Evolutionary conservation across 2,113 vertebrate genomes (phyloP).

Genomic region (Hippocampus comes): DNA sequence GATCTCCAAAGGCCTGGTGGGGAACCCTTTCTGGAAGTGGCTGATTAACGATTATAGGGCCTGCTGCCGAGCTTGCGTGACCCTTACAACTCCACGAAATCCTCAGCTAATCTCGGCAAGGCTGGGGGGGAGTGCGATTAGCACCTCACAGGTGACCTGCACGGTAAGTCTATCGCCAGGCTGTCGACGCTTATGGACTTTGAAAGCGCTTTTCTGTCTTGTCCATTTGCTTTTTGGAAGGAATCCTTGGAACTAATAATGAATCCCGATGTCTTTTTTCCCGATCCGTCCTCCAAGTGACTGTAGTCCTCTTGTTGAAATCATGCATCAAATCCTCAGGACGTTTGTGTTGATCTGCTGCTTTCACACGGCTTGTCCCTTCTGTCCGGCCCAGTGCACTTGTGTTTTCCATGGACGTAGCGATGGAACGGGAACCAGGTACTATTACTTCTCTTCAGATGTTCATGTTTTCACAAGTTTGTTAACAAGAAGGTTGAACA

Average conservation of each 20-base stretch:
- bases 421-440: slow-evolving; percentile 84
- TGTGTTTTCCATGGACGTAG: slow-evolving; percentile 80
- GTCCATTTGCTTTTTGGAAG: slow-evolving; percentile 23
- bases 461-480: background rate
- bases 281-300: slow-evolving; percentile 47
- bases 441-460: slow-evolving; percentile 25
- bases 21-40: slow-evolving; percentile 36
- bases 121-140: background rate
- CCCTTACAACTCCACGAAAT: slow-evolving; percentile 62
- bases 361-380: slow-evolving; percentile 62
- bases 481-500: background rate
- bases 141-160: slow-evolving; percentile 57
- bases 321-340: slow-evolving; percentile 75
- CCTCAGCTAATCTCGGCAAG: slow-evolving; percentile 62
- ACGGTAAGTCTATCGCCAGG: slow-evolving; percentile 40
- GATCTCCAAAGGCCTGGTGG: slow-evolving; percentile 12
- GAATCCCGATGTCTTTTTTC: slow-evolving; percentile 46
- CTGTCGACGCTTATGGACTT: slow-evolving; percentile 29
- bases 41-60: slow-evolving; percentile 43
- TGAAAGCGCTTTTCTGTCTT: slow-evolving; percentile 28
- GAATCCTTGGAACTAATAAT: slow-evolving; percentile 10
- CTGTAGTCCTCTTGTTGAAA: slow-evolving; percentile 45
- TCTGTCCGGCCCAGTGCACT: slow-evolving; percentile 91
- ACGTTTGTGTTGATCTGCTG: slow-evolving; percentile 73
- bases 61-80: slow-evolving; percentile 39